phyloP scores from a whole-genome alignment of 2,888 invertebrate genomes.

The Tridacna crocea region DNA sequence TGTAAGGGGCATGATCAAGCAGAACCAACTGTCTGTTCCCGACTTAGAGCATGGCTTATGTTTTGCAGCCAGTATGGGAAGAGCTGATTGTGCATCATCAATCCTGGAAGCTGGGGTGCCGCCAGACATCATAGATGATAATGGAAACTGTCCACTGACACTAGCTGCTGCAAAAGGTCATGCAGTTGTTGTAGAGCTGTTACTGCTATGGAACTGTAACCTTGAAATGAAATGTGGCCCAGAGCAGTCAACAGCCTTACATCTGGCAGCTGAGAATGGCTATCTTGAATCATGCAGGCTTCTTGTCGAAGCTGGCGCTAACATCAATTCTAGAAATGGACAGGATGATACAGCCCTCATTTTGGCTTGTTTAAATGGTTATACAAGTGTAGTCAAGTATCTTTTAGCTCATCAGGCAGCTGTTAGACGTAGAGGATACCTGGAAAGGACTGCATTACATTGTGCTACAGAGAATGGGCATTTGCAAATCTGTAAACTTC shows the following conservation, averaged over 20 bases:
- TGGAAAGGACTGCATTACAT: slow-evolving; percentile 79
- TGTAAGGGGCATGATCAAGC: slow-evolving; percentile 15
- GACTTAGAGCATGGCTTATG: slow-evolving; percentile 66
- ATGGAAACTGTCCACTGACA: slow-evolving; percentile 70
- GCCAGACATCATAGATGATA: slow-evolving; percentile 62
- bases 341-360: slow-evolving; percentile 79
- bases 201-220: slow-evolving; percentile 76
- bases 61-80: slow-evolving; percentile 63
- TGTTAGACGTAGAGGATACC: slow-evolving; percentile 75
- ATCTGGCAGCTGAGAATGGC: slow-evolving; percentile 76
- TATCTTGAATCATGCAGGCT: slow-evolving; percentile 72
- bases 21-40: background rate
- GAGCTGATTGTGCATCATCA: slow-evolving; percentile 67
- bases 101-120: slow-evolving; percentile 72
- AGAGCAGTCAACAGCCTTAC: slow-evolving; percentile 74
- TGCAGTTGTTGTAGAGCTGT: slow-evolving; percentile 69
- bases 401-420: slow-evolving; percentile 75
- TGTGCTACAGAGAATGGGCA: slow-evolving; percentile 80
- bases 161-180: slow-evolving; percentile 72
- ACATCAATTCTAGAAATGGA: slow-evolving; percentile 74
- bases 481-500: slow-evolving; percentile 71
- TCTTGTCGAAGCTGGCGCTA: slow-evolving; percentile 73
- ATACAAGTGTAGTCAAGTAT: slow-evolving; percentile 75
- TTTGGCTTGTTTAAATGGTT: slow-evolving; percentile 76
- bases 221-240: slow-evolving; percentile 67